Evolutionary conservation across 2,797 vertebrate genomes (phyloP).

Genomic region (Falco biarmicus): DNA sequence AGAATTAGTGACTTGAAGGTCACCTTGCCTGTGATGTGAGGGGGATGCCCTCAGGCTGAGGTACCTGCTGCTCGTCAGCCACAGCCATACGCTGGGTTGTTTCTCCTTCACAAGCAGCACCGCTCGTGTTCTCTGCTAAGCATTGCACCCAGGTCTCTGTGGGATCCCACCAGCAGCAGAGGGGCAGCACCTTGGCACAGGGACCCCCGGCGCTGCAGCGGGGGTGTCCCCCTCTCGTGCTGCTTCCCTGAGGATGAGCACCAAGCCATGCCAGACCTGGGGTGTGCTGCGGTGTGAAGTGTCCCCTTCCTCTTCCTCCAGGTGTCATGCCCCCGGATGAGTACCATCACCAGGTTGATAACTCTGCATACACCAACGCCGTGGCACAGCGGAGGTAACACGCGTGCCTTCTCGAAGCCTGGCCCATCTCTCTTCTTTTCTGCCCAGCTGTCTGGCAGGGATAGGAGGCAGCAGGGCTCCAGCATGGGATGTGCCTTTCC

Average conservation of each 20-base stretch:
- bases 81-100: accelerated
- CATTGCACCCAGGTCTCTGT: accelerated
- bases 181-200: accelerated
- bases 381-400: constrained; percentile 87
- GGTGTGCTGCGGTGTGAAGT: neutral
- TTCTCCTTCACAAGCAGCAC: neutral
- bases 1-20: neutral
- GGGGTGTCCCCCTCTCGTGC: neutral
- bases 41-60: neutral
- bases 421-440: neutral
- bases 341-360: constrained; percentile 84
- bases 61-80: neutral
- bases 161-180: neutral
- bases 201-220: accelerated
- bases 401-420: accelerated
- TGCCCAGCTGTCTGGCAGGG: neutral
- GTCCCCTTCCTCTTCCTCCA: constrained; percentile 45
- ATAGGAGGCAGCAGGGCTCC: neutral
- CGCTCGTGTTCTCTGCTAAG: accelerated
- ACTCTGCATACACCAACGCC: constrained; percentile 94
- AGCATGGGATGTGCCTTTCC: accelerated
- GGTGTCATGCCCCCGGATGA: constrained; percentile 97
- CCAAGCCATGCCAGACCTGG: accelerated
- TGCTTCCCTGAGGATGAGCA: accelerated
- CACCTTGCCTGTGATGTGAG: no score